phyloP scores from a whole-genome alignment of 2,888 invertebrate genomes.

The Furcula furcula region DNA sequence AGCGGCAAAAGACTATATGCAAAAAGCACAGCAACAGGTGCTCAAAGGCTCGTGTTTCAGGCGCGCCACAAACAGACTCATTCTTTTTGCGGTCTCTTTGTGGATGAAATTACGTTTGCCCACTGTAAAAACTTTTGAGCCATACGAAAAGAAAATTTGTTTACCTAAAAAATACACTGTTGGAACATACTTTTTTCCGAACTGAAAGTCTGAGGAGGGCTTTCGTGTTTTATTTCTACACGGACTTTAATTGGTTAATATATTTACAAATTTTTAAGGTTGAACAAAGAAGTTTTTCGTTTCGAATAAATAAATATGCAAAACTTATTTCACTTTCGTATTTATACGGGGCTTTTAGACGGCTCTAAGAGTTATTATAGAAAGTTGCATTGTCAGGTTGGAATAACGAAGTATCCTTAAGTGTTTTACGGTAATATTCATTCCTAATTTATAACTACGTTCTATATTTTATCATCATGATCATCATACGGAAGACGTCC shows the following conservation, averaged over 20 bases:
- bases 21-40: conserved; percentile 32
- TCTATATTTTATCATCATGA: too few relatives aligned
- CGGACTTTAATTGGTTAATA: too few relatives aligned
- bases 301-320: conserved; percentile 1
- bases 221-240: too few relatives aligned
- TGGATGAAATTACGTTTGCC: conserved; percentile 15
- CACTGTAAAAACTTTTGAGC: conserved; percentile 11
- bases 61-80: conserved; percentile 20
- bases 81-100: conserved; percentile 22
- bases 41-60: conserved; percentile 27
- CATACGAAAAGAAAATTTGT: conserved; percentile 1
- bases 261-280: too few relatives aligned
- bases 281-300: neutral
- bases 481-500: too few relatives aligned
- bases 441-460: too few relatives aligned
- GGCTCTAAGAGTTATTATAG: neutral
- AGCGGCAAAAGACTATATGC: conserved; percentile 19
- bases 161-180: conserved; percentile 2
- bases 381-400: neutral
- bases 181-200: neutral
- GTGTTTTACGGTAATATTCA: conserved; percentile 1
- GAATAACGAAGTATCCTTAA: too few relatives aligned
- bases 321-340: neutral
- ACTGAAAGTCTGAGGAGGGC: too few relatives aligned
- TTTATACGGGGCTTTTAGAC: neutral